Conservation (phyloP, 2,113 vertebrate genomes). For the Copsychus sechellarum region DNA sequence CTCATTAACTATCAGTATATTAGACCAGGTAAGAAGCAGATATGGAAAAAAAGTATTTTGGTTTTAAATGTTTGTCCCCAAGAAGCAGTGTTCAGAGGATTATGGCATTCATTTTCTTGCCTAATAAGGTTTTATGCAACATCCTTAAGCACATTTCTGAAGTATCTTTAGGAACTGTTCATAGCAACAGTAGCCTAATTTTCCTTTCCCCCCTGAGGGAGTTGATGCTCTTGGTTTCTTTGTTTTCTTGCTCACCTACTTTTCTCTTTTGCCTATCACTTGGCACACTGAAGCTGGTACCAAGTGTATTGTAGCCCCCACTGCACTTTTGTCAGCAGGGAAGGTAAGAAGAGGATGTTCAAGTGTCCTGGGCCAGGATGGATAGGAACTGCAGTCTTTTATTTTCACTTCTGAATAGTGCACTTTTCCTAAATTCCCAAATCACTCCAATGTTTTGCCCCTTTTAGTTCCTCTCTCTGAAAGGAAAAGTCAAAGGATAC, state of each 20-base stretch:
- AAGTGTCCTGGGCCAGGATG: background rate
- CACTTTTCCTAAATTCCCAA: background rate
- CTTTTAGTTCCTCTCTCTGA: background rate
- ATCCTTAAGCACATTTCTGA: background rate
- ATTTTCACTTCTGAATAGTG: background rate
- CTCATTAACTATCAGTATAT: background rate
- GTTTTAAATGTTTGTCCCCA: background rate
- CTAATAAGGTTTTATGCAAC: slow-evolving; percentile 36
- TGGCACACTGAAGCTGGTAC: background rate
- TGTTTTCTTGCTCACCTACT: background rate
- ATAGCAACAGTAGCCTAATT: background rate
- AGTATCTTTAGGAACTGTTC: background rate
- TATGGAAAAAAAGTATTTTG: background rate
- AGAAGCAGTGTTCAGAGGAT: background rate
- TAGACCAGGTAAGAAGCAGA: background rate
- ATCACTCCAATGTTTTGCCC: background rate
- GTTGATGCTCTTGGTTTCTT: background rate
- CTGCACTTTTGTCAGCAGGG: background rate
- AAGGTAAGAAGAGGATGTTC: background rate
- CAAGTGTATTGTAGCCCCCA: background rate
- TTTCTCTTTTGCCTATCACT: background rate
- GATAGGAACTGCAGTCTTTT: background rate
- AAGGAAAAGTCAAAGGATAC: background rate
- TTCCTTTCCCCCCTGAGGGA: background rate
- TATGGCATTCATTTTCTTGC: background rate